These are phyloP conservation scores for Apoderus coryli DNA, from an alignment of 2,888 invertebrate genomes.

Conservation along the genomic window DNA sequence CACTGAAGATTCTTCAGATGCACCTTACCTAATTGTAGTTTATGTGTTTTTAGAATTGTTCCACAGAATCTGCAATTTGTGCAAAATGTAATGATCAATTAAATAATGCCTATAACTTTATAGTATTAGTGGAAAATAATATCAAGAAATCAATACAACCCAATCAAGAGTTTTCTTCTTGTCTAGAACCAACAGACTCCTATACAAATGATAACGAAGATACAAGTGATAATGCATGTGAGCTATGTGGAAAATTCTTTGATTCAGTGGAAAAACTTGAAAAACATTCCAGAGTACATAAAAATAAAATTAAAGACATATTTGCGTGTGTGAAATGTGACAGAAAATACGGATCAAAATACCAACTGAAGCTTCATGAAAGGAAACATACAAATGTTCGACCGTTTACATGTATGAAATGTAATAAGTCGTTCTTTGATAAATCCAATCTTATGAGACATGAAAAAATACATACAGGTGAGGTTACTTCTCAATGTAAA, in stretches of 20 bases:
- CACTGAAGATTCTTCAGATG: too few relatives aligned
- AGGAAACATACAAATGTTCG: constrained; percentile 21
- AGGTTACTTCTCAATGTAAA: too few relatives aligned
- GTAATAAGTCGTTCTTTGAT: constrained; percentile 22
- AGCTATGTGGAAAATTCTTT: constrained; percentile 1
- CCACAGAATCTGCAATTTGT: too few relatives aligned
- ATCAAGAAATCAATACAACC: too few relatives aligned
- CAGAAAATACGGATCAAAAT: constrained; percentile 21
- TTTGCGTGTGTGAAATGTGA: constrained; percentile 18
- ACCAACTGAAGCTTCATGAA: constrained; percentile 22
- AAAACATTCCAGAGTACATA: not conserved
- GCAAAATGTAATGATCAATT: too few relatives aligned
- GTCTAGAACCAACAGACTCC: too few relatives aligned
- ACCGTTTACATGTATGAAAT: constrained; percentile 20
- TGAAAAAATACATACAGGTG: constrained; percentile 23
- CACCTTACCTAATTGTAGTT: too few relatives aligned
- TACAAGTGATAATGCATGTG: not conserved
- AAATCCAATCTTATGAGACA: constrained; percentile 22
- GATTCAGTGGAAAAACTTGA: not conserved
- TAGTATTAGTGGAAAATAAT: too few relatives aligned
- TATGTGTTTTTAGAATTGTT: too few relatives aligned
- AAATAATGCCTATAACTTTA: too few relatives aligned
- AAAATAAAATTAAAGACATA: not conserved
- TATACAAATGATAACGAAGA: constrained; percentile 2
- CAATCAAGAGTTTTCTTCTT: too few relatives aligned